Evolutionary conservation across 2,888 invertebrate species (phyloP).

Genomic region (Orchestes rusci): DNA sequence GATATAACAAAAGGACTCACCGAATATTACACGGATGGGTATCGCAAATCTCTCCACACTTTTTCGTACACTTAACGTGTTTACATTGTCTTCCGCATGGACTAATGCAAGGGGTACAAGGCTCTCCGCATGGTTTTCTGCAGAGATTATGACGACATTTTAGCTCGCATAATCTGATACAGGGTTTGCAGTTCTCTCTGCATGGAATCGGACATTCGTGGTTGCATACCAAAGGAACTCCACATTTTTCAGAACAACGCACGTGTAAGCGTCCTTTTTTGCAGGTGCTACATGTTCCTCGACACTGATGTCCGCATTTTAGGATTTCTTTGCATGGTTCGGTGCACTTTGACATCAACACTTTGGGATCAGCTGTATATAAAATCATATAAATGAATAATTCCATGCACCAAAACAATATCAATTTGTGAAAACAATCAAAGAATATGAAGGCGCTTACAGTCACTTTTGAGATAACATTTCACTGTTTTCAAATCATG

Average conservation of each 20-base stretch:
- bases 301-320: slow-evolving; percentile 48
- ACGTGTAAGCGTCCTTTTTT: slow-evolving; percentile 54
- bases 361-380: slow-evolving; percentile 3
- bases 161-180: slow-evolving; percentile 42
- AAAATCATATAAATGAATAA: background rate
- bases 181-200: slow-evolving; percentile 52
- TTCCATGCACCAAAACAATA: too few species aligned
- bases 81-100: slow-evolving; percentile 40
- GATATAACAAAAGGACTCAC: slow-evolving; percentile 10
- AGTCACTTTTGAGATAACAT: slow-evolving; percentile 19
- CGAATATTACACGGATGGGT: slow-evolving; percentile 43
- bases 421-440: too few species aligned
- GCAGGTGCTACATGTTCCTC: slow-evolving; percentile 52
- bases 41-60: slow-evolving; percentile 47
- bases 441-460: slow-evolving; percentile 7
- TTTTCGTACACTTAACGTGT: slow-evolving; percentile 46
- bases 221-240: slow-evolving; percentile 53
- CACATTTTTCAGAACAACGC: slow-evolving; percentile 51
- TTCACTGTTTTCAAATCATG: slow-evolving; percentile 38
- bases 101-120: slow-evolving; percentile 40
- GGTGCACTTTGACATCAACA: slow-evolving; percentile 42
- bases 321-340: slow-evolving; percentile 44
- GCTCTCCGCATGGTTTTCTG: slow-evolving; percentile 41
- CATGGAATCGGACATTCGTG: slow-evolving; percentile 55
- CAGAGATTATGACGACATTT: slow-evolving; percentile 51